Evolutionary conservation across 1,140 invertebrate species (phyloP).

Genomic region (Drosophila orena): DNA sequence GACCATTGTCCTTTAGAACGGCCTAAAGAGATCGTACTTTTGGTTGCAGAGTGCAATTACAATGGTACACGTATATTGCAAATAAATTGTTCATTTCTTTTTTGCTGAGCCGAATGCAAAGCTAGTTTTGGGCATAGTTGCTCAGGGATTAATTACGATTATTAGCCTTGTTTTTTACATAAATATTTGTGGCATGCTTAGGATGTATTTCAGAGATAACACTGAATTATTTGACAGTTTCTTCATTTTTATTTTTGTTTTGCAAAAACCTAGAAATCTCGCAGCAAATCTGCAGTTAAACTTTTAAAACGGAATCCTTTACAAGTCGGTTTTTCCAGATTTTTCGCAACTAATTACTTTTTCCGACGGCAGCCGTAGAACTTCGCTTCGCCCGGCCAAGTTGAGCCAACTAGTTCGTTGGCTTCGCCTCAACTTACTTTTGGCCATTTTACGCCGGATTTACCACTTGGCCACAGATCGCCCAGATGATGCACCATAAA

Average conservation of each 20-base stretch:
- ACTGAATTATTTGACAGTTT: too few species aligned
- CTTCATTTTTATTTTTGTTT: too few species aligned
- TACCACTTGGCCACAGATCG: slow-evolving; percentile 14
- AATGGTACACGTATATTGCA: not conserved
- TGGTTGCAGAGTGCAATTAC: not conserved
- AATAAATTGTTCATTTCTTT: not conserved
- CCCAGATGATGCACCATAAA: slow-evolving; percentile 7
- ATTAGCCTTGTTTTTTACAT: too few species aligned
- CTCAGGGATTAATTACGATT: too few species aligned
- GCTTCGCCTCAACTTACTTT: slow-evolving; percentile 26
- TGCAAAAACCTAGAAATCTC: not conserved
- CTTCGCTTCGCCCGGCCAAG: slow-evolving; percentile 26
- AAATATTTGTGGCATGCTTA: too few species aligned
- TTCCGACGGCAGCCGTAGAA: slow-evolving; percentile 22
- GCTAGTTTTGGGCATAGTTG: too few species aligned
- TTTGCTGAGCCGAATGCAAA: too few species aligned
- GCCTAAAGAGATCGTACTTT: slow-evolving; percentile 13
- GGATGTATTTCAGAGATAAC: too few species aligned
- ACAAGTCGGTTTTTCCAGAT: not conserved
- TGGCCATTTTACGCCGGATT: slow-evolving; percentile 1
- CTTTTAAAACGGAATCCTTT: slow-evolving; percentile 4
- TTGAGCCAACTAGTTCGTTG: slow-evolving; percentile 33
- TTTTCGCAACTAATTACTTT: slow-evolving; percentile 37
- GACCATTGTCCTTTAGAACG: slow-evolving; percentile 2
- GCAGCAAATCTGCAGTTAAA: not conserved